Percentiles rank a stretch among this genome's conserved stretches.
phyloP scores from a whole-genome alignment of 2,888 invertebrate species.

The Acronicta alni region DNA sequence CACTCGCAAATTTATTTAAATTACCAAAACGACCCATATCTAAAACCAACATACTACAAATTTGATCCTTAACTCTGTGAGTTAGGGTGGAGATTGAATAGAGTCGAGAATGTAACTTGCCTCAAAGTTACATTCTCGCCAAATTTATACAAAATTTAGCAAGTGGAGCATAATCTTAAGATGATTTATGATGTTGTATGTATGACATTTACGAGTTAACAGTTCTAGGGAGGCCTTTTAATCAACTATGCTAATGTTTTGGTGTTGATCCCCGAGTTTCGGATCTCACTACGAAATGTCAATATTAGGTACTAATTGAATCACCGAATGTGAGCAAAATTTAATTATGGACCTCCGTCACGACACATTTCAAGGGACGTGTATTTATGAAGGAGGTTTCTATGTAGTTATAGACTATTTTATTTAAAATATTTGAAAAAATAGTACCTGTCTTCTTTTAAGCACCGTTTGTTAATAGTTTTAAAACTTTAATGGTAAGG shows the following conservation, averaged over 20 bases:
- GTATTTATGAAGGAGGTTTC: conserved; percentile 13
- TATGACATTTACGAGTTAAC: conserved; percentile 88
- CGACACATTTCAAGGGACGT: conserved; percentile 57
- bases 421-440: not conserved
- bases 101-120: conserved; percentile 58
- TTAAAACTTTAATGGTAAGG: too few species aligned
- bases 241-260: conserved; percentile 88
- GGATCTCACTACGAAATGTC: conserved; percentile 79
- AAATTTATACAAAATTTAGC: conserved; percentile 73
- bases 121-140: conserved; percentile 64
- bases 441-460: too few species aligned
- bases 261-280: conserved; percentile 77
- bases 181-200: conserved; percentile 88
- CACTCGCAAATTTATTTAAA: conserved; percentile 73
- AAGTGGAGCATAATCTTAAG: conserved; percentile 86
- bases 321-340: conserved; percentile 79
- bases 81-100: conserved; percentile 56
- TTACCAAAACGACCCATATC: conserved; percentile 59
- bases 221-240: conserved; percentile 85
- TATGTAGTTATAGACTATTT: conserved; percentile 2
- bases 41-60: conserved; percentile 35
- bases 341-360: conserved; percentile 75
- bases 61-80: conserved; percentile 46
- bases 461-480: too few species aligned
- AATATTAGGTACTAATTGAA: conserved; percentile 85